Conservation (phyloP, 1,140 invertebrate genomes). For the Mylabris phalerata region DNA sequence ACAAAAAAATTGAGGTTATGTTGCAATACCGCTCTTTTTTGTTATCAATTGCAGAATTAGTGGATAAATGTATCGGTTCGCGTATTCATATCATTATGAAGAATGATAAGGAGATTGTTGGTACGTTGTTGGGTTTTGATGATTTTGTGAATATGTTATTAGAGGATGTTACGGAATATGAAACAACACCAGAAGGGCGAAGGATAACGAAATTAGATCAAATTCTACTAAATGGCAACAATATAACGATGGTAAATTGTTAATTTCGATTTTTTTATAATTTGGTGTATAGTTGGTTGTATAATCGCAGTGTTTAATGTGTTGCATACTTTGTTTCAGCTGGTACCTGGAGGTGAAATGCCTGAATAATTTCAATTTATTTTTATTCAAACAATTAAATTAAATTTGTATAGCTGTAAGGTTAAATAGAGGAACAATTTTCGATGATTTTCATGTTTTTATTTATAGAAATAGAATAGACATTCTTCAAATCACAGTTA, state of each 20-base stretch:
- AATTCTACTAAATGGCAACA: conserved; percentile 98
- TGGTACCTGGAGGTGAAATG: conserved; percentile 64
- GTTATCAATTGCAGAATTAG: conserved; percentile 64
- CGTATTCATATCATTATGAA: conserved; percentile 99
- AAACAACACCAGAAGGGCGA: conserved; percentile 93
- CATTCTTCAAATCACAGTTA: conserved; percentile 31
- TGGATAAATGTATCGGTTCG: conserved; percentile 99
- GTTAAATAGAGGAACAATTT: not conserved
- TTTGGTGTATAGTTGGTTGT: conserved; percentile 4
- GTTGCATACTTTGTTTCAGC: conserved; percentile 45
- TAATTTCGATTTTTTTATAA: conserved; percentile 18
- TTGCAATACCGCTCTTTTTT: not conserved
- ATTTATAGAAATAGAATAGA: conserved; percentile 29
- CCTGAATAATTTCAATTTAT: conserved; percentile 43
- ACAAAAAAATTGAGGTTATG: conserved; percentile 3
- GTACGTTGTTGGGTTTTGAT: conserved; percentile 95
- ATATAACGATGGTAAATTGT: conserved; percentile 94
- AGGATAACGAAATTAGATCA: conserved; percentile 95
- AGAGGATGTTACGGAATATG: conserved; percentile 90
- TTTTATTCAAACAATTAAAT: not conserved
- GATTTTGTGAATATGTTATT: conserved; percentile 98
- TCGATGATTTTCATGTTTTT: conserved; percentile 1
- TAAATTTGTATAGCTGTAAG: not conserved
- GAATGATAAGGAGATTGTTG: conserved; percentile 99
- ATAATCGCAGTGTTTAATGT: conserved; percentile 12